Evolutionary conservation across 2,888 invertebrate species (phyloP).

Genomic region (Athalia cordata): DNA sequence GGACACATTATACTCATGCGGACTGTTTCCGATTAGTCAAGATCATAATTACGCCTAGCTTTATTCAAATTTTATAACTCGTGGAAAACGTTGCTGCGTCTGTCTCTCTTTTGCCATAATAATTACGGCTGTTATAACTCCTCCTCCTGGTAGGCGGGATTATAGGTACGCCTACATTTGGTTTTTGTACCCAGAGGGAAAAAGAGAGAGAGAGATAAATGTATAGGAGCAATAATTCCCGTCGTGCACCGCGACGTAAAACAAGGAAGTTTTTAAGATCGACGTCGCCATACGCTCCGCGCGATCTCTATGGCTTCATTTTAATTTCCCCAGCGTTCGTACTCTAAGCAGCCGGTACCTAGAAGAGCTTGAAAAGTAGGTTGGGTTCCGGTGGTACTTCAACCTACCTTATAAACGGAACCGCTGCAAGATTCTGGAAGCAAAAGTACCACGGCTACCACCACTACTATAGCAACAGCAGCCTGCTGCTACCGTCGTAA

Average conservation of each 20-base stretch:
- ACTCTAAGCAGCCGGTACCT: background rate
- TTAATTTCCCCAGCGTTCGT: slow-evolving; percentile 30
- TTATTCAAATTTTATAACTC: background rate
- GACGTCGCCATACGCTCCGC: background rate
- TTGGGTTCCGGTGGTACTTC: slow-evolving; percentile 8
- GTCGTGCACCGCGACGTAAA: slow-evolving; percentile 18
- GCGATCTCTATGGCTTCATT: slow-evolving; percentile 20
- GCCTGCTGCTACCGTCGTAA: slow-evolving; percentile 39
- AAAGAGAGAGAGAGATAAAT: too few species aligned
- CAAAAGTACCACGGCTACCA: background rate
- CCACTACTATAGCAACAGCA: background rate
- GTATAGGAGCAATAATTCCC: background rate
- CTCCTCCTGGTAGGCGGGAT: background rate
- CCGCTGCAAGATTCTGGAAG: slow-evolving; percentile 13
- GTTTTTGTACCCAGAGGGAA: too few species aligned
- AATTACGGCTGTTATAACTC: slow-evolving; percentile 14
- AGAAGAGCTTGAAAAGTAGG: slow-evolving; percentile 21
- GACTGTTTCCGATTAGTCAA: slow-evolving; percentile 6
- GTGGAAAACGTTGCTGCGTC: slow-evolving; percentile 2
- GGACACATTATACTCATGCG: background rate
- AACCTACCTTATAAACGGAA: background rate
- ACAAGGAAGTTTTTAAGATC: slow-evolving; percentile 36
- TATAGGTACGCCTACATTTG: too few species aligned
- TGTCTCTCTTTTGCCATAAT: background rate
- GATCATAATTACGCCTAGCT: background rate